Percentiles rank a stretch among this genome's conserved stretches.
phyloP scores from a whole-genome alignment of 2,113 vertebrate genomes.

The Anser cygnoides region DNA sequence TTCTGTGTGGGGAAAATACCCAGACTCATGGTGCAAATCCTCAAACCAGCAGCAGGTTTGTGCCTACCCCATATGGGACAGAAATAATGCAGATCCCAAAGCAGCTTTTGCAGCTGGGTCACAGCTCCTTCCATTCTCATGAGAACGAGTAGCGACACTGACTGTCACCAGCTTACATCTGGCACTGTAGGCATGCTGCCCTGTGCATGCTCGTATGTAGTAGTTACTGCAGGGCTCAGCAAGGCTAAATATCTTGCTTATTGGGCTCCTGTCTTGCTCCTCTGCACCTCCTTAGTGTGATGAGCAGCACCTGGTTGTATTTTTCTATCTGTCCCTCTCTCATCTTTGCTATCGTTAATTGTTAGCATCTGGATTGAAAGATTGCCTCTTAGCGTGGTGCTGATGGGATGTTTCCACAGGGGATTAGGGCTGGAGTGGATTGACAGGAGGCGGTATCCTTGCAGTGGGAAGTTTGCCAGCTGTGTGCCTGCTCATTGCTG shows the following conservation, averaged over 20 bases:
- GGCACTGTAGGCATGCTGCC: background rate
- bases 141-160: background rate
- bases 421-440: constrained; percentile 37
- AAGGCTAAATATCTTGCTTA: background rate
- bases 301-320: background rate
- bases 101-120: background rate
- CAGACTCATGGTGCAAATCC: background rate
- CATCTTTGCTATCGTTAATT: background rate
- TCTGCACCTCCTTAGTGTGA: background rate
- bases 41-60: background rate
- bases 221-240: background rate
- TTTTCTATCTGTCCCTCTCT: background rate
- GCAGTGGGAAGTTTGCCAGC: background rate
- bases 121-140: background rate
- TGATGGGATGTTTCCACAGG: constrained; percentile 17
- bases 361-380: background rate
- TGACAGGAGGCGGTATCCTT: constrained; percentile 7
- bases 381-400: constrained; percentile 10
- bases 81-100: background rate
- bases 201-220: background rate
- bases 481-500: background rate
- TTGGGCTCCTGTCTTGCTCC: background rate
- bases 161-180: background rate
- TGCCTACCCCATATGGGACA: background rate
- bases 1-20: background rate